Evolutionary conservation across 2,113 vertebrate genomes (phyloP), one percentile per base, ranked within the genome.

Genomic region (Euleptes europaea): DNA sequence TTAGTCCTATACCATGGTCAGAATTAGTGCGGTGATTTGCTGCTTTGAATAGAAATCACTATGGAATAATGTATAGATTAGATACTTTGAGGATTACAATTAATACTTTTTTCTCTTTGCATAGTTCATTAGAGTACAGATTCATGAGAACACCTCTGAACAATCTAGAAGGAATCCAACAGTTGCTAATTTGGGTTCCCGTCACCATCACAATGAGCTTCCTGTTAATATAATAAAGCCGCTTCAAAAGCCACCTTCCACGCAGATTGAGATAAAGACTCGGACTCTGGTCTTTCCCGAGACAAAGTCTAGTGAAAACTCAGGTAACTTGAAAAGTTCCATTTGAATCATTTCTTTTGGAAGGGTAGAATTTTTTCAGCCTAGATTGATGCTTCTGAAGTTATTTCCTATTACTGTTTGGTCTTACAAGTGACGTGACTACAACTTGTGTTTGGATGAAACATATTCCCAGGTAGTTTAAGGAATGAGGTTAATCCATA

Each of bases 61-160:
- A 7, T 44, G 33, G 11, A 38, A 44, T 74, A 63, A 83, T 42
- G 23, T 51, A 5, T 51, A 35, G 70, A 28, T 54, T 1, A 17
- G 60, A 26, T 63, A 28, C 23, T 63, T n/a, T 74, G 44, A 85
- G 76, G 0, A 78, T 6, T 21, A 88, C 3, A 80, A 84, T 89
- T 7, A 86, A 71, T 76, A 2, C 8, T 80, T 70, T 28, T 90
- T 75, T 92, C 57, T 85, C 73, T 86, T 81, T 94, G 74, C 38
- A 84, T 90, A 99, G 98, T 93, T 97, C 84, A 92, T 99, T 75
- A 97, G 97, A 95, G 97, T 99, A 73, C 97, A 98, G 85, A 98
- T 99, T 91, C 96, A 85, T 71, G 96, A 95, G 86, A 94, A 97
- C 87, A 85, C 95, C 2, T 47, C 92, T 49, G 90, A 96, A 35